Conservation (phyloP, 64 coral and sea anemone species). For the Acropora yongei region DNA sequence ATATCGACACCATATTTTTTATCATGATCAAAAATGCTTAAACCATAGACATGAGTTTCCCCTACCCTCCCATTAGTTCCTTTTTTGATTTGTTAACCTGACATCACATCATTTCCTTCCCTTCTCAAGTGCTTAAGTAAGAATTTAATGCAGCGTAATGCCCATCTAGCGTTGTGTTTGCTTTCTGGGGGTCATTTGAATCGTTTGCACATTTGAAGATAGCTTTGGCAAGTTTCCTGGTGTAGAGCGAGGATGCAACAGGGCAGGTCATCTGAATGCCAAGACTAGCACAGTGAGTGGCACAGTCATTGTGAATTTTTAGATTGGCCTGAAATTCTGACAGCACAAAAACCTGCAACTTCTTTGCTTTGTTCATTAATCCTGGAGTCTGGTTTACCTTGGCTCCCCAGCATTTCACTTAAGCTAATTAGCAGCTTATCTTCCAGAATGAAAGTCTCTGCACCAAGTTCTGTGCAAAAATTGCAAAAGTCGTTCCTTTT, state of each 20-base stretch:
- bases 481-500: constrained; percentile 43
- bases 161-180: constrained; percentile 46
- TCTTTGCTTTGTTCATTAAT: constrained; percentile 9
- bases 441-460: constrained; percentile 9
- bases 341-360: constrained; percentile 22
- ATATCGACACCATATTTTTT: too few species aligned
- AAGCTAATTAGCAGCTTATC: not conserved
- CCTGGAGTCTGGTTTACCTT: not conserved
- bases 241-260: constrained; percentile 34
- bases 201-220: not conserved
- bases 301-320: constrained; percentile 48
- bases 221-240: constrained; percentile 22
- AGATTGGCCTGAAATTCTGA: constrained; percentile 22
- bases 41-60: not conserved
- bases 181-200: constrained; percentile 47
- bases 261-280: not conserved
- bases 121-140: not conserved
- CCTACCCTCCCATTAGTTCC: constrained; percentile 24
- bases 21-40: too few species aligned
- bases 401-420: too few species aligned
- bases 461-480: constrained; percentile 40
- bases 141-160: constrained; percentile 45
- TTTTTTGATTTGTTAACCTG: constrained; percentile 7
- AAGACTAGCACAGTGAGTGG: constrained; percentile 29
- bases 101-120: constrained; percentile 37